Base-by-base conservation (phyloP, 2,888 invertebrate genomes). In the Leptogaster cylindrica region DNA sequence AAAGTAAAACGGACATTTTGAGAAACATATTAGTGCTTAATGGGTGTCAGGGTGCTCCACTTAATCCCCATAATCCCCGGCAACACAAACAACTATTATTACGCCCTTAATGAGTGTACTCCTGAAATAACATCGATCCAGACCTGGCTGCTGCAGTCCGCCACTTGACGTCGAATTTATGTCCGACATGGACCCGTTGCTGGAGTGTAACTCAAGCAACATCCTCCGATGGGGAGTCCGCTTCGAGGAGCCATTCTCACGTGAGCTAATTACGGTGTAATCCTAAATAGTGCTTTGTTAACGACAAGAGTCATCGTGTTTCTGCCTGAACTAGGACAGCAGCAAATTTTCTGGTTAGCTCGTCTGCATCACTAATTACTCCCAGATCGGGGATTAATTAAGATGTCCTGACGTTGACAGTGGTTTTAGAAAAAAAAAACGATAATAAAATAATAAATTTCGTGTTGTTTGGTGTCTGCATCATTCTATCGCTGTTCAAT, bases 181-280 rank as follows among this genome's bases (percentile, higher is more conserved):
- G 25, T 39, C 39, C 55, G 4, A 14, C 51, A 28, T 51, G 4
- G 25, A 25, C 16, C 7, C 20, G 14, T 8, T 8, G 14, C 8
- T 44, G 31, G 10, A 31, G 4, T 23, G 7, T 6, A 46, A 14
- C 27, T 12, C 12, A 50, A 50, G 14, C 16, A 25, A 14, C n/a
- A 39, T n/a, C 50, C 14, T 50, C 12, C 14, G 25, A 50, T 28
- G 28, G 27, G 28, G 10, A 41, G 41, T 18, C 16, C 33, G 18
- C 36, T 36, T 31, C 55, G 36, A n/a, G 33, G 23, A 36, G 12
- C 55, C 39, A 39, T 6, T 55, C 28, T 55, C 23, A 36, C 23
- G 36, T 55, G 55, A 55, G 23, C 39, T 55, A 55, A 55, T 55
- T 55, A 39, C 39, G 36, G 36, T 55, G 55, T 55, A 55, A 55